Percentiles rank a stretch among this genome's conserved stretches.
These are phyloP conservation scores for Phania funesta DNA, from an alignment of 2,888 invertebrate species.

Conservation along the genomic window DNA sequence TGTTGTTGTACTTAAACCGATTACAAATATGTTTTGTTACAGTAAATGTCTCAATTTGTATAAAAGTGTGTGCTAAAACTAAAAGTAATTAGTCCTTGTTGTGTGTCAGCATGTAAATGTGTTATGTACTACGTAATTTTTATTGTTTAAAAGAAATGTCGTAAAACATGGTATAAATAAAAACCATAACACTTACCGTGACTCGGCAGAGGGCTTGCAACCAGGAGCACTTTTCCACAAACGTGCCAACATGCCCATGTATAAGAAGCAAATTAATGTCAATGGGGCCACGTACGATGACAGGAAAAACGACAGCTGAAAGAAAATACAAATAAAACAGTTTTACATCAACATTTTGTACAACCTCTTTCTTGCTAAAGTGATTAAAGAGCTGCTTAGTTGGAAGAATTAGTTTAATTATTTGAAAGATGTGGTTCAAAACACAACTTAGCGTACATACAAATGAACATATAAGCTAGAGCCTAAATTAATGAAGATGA, in stretches of 20 bases:
- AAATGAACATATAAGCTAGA: too few species aligned
- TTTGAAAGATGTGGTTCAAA: too few species aligned
- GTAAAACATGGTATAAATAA: not conserved
- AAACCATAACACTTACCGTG: slow-evolving; percentile 76
- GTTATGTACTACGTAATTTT: not conserved
- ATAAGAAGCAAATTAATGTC: slow-evolving; percentile 91
- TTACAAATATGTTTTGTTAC: slow-evolving; percentile 53
- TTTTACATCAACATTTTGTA: slow-evolving; percentile 10
- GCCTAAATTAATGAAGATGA: too few species aligned
- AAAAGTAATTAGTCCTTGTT: slow-evolving; percentile 21
- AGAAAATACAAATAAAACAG: slow-evolving; percentile 22
- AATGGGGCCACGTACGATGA: slow-evolving; percentile 94
- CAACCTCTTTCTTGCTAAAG: not conserved
- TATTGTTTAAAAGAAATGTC: not conserved
- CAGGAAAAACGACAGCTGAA: slow-evolving; percentile 90
- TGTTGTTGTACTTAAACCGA: slow-evolving; percentile 34
- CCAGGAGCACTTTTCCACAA: slow-evolving; percentile 91
- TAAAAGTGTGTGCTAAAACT: not conserved
- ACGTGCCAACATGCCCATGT: slow-evolving; percentile 93
- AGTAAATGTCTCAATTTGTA: slow-evolving; percentile 25
- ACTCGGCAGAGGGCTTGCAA: slow-evolving; percentile 89
- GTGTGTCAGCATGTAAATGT: slow-evolving; percentile 24
- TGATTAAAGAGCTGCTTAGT: not conserved
- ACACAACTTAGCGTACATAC: too few species aligned
- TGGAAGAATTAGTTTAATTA: too few species aligned